Evolutionary conservation across 2,797 vertebrate genomes (phyloP), one percentile per base, ranked within the genome.

Genomic region (Streptopelia turtur): DNA sequence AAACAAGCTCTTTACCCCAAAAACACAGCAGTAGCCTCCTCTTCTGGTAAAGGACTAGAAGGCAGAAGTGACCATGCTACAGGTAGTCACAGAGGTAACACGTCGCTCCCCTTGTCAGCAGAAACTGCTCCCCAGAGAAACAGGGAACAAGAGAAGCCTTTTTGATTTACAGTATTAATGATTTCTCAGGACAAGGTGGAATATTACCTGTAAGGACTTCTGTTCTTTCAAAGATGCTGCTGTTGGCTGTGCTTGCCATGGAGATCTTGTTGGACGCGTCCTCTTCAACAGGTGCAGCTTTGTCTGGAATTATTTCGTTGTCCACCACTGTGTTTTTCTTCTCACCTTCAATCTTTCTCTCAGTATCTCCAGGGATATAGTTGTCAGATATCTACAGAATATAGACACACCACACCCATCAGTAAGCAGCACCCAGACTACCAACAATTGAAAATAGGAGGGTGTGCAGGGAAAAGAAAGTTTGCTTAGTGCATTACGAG

Each of bases 181-280:
- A 91, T 90, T 93, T 91, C 37, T 82, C 57, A 77, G 81, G 61
- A 80, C 45, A 68, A 60, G 50, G 80, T 69, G 56, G 35, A 66
- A 2, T 61, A 39, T 98, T 97, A 99, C 99, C 99, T 98, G 99
- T 99, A 21, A 99, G 98, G 76, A 99, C 98, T 97, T 99, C 99
- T 2, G 98, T 99, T 96, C 98, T 99, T 94, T 98, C 98, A 56
- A 99, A 98, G 97, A 99, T 97, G 97, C 98, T 97, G 91, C 98
- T 97, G 10, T 98, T 98, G 28, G 96, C 96, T 50, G 99, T 98
- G 91, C 99, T 99, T 65, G 99, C 97, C 98, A 99, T 99, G 50
- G 98, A 98, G 83, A 99, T 98, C 71, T 98, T 98, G 96, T 98
- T 98, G 27, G 96, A 97, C 22, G 96, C 43, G 33, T 98, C 98